Evolutionary conservation across 2,797 vertebrate species (phyloP), one percentile per base, ranked within the genome.

Genomic region (Crenichthys baileyi): DNA sequence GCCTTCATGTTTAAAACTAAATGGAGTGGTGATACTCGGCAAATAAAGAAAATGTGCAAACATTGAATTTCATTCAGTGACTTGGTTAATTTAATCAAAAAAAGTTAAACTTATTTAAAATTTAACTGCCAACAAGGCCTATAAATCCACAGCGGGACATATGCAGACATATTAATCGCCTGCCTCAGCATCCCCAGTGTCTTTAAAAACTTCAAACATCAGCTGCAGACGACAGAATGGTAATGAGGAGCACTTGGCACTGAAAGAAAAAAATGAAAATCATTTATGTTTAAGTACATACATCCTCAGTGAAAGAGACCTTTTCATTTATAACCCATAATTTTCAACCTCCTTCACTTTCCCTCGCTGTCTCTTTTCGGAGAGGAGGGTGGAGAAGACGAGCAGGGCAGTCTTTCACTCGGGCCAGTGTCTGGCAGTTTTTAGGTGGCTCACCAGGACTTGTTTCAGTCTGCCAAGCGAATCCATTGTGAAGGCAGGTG

Each of bases 241-340:
- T 85, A 90, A 92, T 81, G 87, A 91, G 88, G 88, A 92, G 85
- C 87, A 90, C 85, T 94, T 95, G 94, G 94, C 94, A 94, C 93
- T 81, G 84, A 79, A 87, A 88, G 58, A 75, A 70, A 51, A 70
- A 77, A 31, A 61, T 31, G 70, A 81, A 90, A 90, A 85, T 74
- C 83, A 84, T 85, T 87, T 77, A 76, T 88, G 84, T 90, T 79
- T 86, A 85, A 91, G 86, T 79, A 85, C 53, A 68, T 79, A 91
- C 80, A 84, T 86, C 88, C 89, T 87, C 87, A 84, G 87, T 75
- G 67, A 85, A 84, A 85, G 84, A 89, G 83, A 75, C 71, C 58
- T 83, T 84, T 88, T 92, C 79, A 80, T 88, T 89, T 83, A 87
- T 82, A 84, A 86, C 80, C 80, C 78, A 76, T 85, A 39, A 79